Base-by-base conservation (phyloP, 2,797 vertebrate genomes). In the Myoxocephalus aenaeus region DNA sequence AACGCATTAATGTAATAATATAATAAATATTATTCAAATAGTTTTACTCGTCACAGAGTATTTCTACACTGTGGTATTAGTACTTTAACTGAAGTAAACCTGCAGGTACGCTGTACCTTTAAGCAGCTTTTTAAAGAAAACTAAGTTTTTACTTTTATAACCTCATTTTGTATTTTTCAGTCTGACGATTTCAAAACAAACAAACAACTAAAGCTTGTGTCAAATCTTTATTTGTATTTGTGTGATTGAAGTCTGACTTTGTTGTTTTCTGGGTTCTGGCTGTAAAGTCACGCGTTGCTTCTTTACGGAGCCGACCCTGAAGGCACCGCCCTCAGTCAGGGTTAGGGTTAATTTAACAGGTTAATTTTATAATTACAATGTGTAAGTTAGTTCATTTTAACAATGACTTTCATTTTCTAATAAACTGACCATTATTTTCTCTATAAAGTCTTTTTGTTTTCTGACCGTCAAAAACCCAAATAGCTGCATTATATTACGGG, bases 191-290 rank as follows among this genome's bases (percentile, higher is more conserved):
- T 56, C 1, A 1, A 34, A 17, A 20, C 20, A 42, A 32, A n/a
- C 25, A 27, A 27, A 27, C 32, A 32, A 42, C 5, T 3, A 17
- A 54, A 4, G n/a, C 61, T 73, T 76, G 56, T 79, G 78, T 13
- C 13, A 18, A 81, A 69, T 8, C 53, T 69, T 70, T 65, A 63
- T 72, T 72, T n/a, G n/a, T n/a, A n/a, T n/a, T n/a, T 57, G 12
- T 63, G 9, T 53, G 25, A 36, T 57, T 14, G 42, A 44, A 17
- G 2, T 58, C 29, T 7, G 9, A 36, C 25, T 36, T 5, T 5
- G 36, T 38, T 38, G 2, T 38, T 32, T 44, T 22, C 32, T 36
- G 36, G 56, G 29, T 32, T 32, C 29, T 32, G 29, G 5, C 3
- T 32, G 29, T 32, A 32, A 32, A 32, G 29, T 27, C 25, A 27